Evolutionary conservation across 2,113 vertebrate genomes (phyloP).

Genomic region (Sclerurus mexicanus): DNA sequence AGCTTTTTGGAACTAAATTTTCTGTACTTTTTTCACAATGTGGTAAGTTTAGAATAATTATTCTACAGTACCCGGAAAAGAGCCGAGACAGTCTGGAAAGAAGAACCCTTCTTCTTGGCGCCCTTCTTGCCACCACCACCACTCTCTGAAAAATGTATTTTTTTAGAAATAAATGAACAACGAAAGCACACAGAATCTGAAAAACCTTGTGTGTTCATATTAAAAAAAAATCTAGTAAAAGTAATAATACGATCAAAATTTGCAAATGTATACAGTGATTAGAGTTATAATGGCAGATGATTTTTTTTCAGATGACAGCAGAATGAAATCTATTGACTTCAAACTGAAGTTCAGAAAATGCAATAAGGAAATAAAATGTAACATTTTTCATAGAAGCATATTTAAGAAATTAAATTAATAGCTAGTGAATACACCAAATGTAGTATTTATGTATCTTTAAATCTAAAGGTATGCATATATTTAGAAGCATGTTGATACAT

Average conservation of each 20-base stretch:
- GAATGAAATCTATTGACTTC: not conserved
- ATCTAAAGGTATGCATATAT: not conserved
- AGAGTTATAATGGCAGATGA: not conserved
- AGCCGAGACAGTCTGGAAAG: conserved; percentile 94
- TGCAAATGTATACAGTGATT: not conserved
- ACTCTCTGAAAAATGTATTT: not conserved
- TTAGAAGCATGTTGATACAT: not conserved
- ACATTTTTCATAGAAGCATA: not conserved
- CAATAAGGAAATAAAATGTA: not conserved
- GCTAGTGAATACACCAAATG: not conserved
- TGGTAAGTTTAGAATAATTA: not conserved
- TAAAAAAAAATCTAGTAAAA: not conserved
- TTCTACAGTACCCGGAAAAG: conserved; percentile 82
- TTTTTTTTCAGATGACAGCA: not conserved
- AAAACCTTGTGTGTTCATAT: not conserved
- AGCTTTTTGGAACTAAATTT: not conserved
- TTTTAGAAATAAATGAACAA: not conserved
- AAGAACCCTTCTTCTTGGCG: conserved; percentile 94
- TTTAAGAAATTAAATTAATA: not conserved
- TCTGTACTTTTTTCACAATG: not conserved
- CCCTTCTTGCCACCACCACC: conserved; percentile 77
- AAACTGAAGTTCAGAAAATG: not conserved
- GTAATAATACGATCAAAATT: not conserved
- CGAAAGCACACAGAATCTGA: not conserved
- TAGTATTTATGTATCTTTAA: not conserved